These are phyloP conservation scores for Drosophila bipectinata DNA, from an alignment of 1,140 invertebrate species.

Conservation along the genomic window DNA sequence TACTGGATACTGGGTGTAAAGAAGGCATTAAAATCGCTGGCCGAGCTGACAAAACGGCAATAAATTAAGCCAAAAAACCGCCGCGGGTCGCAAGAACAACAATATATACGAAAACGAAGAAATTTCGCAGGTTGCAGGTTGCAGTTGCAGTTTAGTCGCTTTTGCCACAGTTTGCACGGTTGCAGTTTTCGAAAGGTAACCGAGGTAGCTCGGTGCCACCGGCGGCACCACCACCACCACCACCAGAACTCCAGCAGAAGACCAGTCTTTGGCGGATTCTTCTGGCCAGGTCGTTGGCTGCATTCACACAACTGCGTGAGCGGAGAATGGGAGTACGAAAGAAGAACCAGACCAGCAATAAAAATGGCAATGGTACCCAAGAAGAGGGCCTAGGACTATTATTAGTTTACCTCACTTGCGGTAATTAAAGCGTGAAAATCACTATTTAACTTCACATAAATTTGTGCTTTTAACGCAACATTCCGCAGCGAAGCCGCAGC, in stretches of 20 bases:
- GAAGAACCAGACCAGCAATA: neutral
- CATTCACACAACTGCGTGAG: constrained; percentile 24
- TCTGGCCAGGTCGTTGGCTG: constrained; percentile 37
- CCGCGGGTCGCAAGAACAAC: constrained; percentile 64
- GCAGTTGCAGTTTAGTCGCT: constrained; percentile 75
- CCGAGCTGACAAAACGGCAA: constrained; percentile 81
- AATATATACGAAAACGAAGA: constrained; percentile 34
- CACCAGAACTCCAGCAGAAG: constrained; percentile 4
- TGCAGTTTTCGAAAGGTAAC: constrained; percentile 74
- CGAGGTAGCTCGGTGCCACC: constrained; percentile 53
- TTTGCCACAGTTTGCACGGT: constrained; percentile 59
- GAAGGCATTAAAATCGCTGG: constrained; percentile 59
- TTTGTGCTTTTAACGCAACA: constrained; percentile 77
- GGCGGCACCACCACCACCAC: neutral
- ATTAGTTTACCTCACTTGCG: constrained; percentile 57
- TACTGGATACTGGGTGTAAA: constrained; percentile 32
- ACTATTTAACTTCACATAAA: constrained; percentile 83
- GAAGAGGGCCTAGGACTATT: constrained; percentile 58
- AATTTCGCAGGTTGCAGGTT: constrained; percentile 49
- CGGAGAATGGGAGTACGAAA: constrained; percentile 8
- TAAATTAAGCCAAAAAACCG: constrained; percentile 77
- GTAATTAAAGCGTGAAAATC: constrained; percentile 84
- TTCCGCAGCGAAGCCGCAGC: constrained; percentile 25
- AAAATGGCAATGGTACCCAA: neutral
- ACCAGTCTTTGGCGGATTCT: constrained; percentile 30